Base-by-base conservation (phyloP, 1,140 invertebrate species). In the Glossosoma conforme region DNA sequence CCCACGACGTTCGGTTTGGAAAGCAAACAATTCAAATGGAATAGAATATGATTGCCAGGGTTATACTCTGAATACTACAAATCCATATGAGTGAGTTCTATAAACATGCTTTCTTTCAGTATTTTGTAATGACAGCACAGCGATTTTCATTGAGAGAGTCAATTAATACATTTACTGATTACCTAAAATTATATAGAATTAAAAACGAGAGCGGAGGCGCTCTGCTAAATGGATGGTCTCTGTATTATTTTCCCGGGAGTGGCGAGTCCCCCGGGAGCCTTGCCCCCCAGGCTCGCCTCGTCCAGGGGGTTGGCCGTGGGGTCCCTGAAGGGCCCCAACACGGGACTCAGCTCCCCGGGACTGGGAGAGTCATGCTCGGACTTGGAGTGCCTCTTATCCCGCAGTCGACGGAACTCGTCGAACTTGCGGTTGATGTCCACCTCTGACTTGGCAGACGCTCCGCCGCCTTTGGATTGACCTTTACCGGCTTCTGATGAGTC, bases 371-470 rank as follows among this genome's bases (percentile, higher is more conserved):
- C 61, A 20, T 58, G 48, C 33, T 55, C 55, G n/a, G 47, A 46
- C 14, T 52, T 47, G 49, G 44, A 41, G 43, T 52, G 47, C 8
- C 38, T 22, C 25, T 60, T 59, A 18, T 52, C 54, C 18, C 46
- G 41, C 22, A 41, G 44, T 18, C 37, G 33, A 24, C 46, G 62
- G 58, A 68, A 70, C 49, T 66, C 64, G 59, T 69, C 68, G 44
- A 69, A 71, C 59, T 65, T 72, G 54, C 57, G 69, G 63, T 69
- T 76, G 46, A 64, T 60, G 56, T 66, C 69, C 60, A 28, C 61
- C 37, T 58, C 56, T 11, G 56, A 54, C 17, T 44, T 44, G 55
- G 15, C 62, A 64, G 43, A 67, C 58, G 54, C 68, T 64, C 19
- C 66, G 30, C 60, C 60, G 59, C 55, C 67, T 64, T 21, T 67